These are phyloP conservation scores for Apis cerana DNA, from an alignment of 1,140 invertebrate genomes.

Conservation along the genomic window DNA sequence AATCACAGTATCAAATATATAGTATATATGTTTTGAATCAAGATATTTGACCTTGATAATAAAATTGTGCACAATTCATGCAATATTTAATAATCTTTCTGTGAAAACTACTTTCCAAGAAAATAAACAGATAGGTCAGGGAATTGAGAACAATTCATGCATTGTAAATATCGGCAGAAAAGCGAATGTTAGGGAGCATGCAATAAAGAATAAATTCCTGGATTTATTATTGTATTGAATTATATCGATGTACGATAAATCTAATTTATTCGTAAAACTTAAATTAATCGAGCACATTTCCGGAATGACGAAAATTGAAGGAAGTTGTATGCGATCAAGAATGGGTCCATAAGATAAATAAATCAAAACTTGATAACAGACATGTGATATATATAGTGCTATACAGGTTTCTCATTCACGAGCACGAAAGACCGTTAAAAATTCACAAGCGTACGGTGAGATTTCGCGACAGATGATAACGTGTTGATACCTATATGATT, in stretches of 20 bases:
- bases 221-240: slow-evolving; percentile 17
- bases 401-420: slow-evolving; percentile 1
- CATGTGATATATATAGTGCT: background rate
- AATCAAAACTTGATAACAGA: slow-evolving; percentile 6
- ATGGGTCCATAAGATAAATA: background rate
- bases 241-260: background rate
- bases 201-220: slow-evolving; percentile 19
- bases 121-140: background rate
- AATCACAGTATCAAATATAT: slow-evolving; percentile 5
- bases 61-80: slow-evolving; percentile 1
- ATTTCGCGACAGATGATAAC: slow-evolving; percentile 4
- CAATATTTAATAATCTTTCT: background rate
- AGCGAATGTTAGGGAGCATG: background rate
- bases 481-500: too few species aligned
- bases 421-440: background rate
- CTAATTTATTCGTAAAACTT: slow-evolving; percentile 1
- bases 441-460: background rate
- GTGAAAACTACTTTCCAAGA: slow-evolving; percentile 32
- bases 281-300: slow-evolving; percentile 18
- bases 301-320: too few species aligned
- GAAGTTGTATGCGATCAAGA: background rate
- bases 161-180: slow-evolving; percentile 24
- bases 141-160: slow-evolving; percentile 15
- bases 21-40: slow-evolving; percentile 6
- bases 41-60: slow-evolving; percentile 20